Evolutionary conservation across 1,140 invertebrate genomes (phyloP).

Genomic region (Rhysida immarginata): DNA sequence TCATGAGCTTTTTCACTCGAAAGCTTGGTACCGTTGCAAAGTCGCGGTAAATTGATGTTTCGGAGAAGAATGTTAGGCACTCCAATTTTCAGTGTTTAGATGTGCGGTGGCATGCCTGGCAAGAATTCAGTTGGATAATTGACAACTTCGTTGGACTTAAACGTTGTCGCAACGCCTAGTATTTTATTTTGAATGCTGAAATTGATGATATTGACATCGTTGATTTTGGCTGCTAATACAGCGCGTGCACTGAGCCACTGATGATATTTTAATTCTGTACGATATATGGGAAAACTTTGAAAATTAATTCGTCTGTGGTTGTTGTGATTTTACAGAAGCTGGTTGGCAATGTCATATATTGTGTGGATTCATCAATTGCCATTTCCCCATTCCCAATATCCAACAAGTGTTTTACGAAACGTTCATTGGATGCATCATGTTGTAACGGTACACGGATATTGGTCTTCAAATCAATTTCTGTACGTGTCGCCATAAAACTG

Average conservation of each 20-base stretch:
- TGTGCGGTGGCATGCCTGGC: slow-evolving; percentile 19
- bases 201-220: slow-evolving; percentile 23
- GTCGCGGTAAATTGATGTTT: slow-evolving; percentile 26
- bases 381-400: slow-evolving; percentile 30
- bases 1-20: slow-evolving; percentile 5
- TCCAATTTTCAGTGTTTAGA: slow-evolving; percentile 18
- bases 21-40: slow-evolving; percentile 22
- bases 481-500: slow-evolving; percentile 17
- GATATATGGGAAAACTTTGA: slow-evolving; percentile 27
- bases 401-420: slow-evolving; percentile 26
- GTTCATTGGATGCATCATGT: slow-evolving; percentile 24
- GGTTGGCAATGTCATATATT: slow-evolving; percentile 24
- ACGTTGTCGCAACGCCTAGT: slow-evolving; percentile 20
- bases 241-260: slow-evolving; percentile 20
- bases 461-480: slow-evolving; percentile 27
- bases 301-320: slow-evolving; percentile 26
- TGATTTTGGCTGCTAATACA: slow-evolving; percentile 24
- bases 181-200: slow-evolving; percentile 21
- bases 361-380: slow-evolving; percentile 21
- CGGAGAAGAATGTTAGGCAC: slow-evolving; percentile 29
- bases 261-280: slow-evolving; percentile 26
- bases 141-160: slow-evolving; percentile 21
- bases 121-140: slow-evolving; percentile 22
- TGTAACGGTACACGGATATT: slow-evolving; percentile 29
- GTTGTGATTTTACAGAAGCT: slow-evolving; percentile 20